Conservation (phyloP, 2,797 vertebrate species). For the Melanotaenia boesemani region DNA sequence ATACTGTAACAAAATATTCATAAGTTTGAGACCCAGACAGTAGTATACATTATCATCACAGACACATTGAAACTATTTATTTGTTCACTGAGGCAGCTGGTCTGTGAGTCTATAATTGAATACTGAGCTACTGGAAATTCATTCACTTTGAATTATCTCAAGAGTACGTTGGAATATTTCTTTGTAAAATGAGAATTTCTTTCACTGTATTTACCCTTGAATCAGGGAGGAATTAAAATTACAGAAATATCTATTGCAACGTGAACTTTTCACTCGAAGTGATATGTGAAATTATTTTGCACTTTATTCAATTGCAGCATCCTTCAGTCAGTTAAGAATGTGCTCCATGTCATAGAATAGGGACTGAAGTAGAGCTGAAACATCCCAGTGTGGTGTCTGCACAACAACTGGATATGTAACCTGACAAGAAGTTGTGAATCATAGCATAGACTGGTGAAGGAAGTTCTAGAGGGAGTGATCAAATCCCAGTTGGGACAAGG, state of each 20-base stretch:
- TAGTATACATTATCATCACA: slow-evolving; percentile 67
- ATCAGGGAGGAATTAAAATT: neutral
- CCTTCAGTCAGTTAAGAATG: neutral
- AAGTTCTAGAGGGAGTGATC: neutral
- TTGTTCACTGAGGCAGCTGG: slow-evolving; percentile 48
- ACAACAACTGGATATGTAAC: neutral
- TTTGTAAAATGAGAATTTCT: slow-evolving; percentile 8
- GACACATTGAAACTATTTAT: slow-evolving; percentile 61
- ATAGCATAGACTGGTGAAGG: neutral
- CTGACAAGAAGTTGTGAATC: neutral
- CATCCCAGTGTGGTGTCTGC: neutral
- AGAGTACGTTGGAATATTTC: slow-evolving; percentile 14
- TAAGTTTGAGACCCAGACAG: slow-evolving; percentile 72
- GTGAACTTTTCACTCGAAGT: neutral
- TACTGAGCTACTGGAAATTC: slow-evolving; percentile 46
- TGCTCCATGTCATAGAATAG: neutral
- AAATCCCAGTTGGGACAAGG: neutral
- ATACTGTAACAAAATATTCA: slow-evolving; percentile 81
- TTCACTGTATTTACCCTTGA: slow-evolving; percentile 10
- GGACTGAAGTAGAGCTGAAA: neutral
- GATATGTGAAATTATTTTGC: neutral
- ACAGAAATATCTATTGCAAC: neutral
- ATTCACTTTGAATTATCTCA: slow-evolving; percentile 29
- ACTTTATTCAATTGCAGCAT: neutral
- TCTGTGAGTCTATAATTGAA: slow-evolving; percentile 51